Conservation (phyloP, 2,888 invertebrate genomes). For the Sesia bembeciformis region DNA sequence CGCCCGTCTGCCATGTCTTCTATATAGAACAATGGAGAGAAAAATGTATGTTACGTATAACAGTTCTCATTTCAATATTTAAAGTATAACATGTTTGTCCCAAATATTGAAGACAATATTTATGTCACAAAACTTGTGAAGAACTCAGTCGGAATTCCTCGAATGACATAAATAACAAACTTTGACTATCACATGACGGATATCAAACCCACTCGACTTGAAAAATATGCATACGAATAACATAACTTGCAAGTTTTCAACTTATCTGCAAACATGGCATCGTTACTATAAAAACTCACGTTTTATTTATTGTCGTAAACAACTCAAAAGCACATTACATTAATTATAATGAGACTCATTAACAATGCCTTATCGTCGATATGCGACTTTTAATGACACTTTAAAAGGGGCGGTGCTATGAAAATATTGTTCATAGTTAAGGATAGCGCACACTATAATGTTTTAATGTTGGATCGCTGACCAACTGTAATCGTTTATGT, state of each 20-base stretch:
- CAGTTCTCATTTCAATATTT: too few species aligned
- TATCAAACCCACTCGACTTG: not conserved
- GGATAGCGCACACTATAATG: not conserved
- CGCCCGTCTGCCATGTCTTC: too few species aligned
- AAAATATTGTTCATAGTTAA: slow-evolving; percentile 18
- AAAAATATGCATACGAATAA: not conserved
- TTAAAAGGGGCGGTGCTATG: slow-evolving; percentile 46
- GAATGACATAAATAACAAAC: not conserved
- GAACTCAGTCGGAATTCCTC: not conserved
- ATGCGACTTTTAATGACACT: slow-evolving; percentile 61
- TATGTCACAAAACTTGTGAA: not conserved
- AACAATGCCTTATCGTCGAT: slow-evolving; percentile 55
- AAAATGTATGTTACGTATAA: too few species aligned
- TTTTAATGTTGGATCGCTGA: not conserved
- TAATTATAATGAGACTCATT: slow-evolving; percentile 52
- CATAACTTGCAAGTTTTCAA: not conserved
- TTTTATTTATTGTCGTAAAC: slow-evolving; percentile 26
- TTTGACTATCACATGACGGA: not conserved
- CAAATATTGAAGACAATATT: too few species aligned
- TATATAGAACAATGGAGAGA: too few species aligned
- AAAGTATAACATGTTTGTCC: too few species aligned
- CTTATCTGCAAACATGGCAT: not conserved
- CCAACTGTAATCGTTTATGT: too few species aligned
- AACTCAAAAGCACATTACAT: slow-evolving; percentile 33
- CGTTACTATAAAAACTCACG: slow-evolving; percentile 21